Evolutionary conservation across 1,140 invertebrate species (phyloP).

Genomic region (Drosophila punjabiensis): DNA sequence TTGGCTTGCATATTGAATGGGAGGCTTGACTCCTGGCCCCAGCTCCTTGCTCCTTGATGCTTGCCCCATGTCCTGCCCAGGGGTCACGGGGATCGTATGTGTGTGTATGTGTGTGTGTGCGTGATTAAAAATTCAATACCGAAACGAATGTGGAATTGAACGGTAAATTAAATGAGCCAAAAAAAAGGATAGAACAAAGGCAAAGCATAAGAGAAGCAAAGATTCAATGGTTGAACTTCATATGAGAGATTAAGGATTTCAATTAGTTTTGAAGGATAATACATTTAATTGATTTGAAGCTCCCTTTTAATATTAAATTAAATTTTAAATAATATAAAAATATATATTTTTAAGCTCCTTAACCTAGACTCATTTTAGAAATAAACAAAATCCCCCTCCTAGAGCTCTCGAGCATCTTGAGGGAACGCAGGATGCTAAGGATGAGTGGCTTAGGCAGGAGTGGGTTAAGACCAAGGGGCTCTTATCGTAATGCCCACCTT

Average conservation of each 20-base stretch:
- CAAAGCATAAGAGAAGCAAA: background rate
- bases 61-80: constrained; percentile 11
- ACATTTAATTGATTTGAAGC: background rate
- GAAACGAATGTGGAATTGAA: constrained; percentile 82
- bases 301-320: too few species aligned
- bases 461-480: constrained; percentile 2
- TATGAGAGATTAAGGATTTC: background rate
- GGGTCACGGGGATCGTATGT: constrained; percentile 54
- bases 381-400: background rate
- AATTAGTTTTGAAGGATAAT: background rate
- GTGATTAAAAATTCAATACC: constrained; percentile 83
- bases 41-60: background rate
- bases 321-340: background rate
- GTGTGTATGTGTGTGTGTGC: constrained; percentile 34
- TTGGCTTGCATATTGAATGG: constrained; percentile 73
- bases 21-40: constrained; percentile 18
- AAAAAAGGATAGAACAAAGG: background rate
- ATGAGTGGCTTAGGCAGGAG: background rate
- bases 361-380: background rate
- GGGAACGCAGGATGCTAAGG: background rate
- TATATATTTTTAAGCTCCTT: background rate
- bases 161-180: constrained; percentile 72
- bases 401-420: background rate
- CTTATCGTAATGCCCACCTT: constrained; percentile 69
- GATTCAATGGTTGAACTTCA: background rate